Evolutionary conservation across 2,113 vertebrate genomes (phyloP).

Genomic region (Meleagris gallopavo): DNA sequence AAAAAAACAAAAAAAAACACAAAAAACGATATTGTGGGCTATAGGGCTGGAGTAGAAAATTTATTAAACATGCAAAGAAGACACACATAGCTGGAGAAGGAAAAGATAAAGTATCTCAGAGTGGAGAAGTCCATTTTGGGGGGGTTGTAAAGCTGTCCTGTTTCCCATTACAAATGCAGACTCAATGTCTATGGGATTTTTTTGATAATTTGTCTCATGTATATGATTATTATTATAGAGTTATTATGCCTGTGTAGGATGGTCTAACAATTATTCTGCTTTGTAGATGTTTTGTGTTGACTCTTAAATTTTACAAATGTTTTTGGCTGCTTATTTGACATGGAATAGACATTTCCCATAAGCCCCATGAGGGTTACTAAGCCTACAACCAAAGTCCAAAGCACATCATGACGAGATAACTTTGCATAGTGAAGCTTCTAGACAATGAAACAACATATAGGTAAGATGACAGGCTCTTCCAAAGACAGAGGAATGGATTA

Average conservation of each 20-base stretch:
- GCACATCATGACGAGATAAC: not conserved
- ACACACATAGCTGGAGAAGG: not conserved
- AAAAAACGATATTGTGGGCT: not conserved
- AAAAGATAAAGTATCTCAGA: not conserved
- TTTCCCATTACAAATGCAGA: not conserved
- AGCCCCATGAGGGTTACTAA: not conserved
- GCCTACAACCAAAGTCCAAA: not conserved
- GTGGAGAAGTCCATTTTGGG: not conserved
- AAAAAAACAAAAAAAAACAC: not conserved
- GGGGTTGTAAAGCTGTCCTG: not conserved
- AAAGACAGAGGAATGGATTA: not conserved
- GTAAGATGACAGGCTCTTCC: not conserved
- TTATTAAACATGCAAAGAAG: not conserved
- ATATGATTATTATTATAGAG: accelerated
- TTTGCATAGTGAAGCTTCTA: not conserved
- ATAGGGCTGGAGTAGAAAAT: not conserved
- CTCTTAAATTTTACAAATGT: not conserved
- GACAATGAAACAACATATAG: not conserved
- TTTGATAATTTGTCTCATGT: not conserved
- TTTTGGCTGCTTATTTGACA: not conserved
- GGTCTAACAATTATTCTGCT: not conserved
- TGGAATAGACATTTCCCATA: not conserved
- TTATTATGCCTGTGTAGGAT: not conserved
- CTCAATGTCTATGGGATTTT: not conserved
- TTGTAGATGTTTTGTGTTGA: not conserved